Evolutionary conservation across 2,797 vertebrate species (phyloP), one percentile per base, ranked within the genome.

Genomic region (Micrastur ruficollis): DNA sequence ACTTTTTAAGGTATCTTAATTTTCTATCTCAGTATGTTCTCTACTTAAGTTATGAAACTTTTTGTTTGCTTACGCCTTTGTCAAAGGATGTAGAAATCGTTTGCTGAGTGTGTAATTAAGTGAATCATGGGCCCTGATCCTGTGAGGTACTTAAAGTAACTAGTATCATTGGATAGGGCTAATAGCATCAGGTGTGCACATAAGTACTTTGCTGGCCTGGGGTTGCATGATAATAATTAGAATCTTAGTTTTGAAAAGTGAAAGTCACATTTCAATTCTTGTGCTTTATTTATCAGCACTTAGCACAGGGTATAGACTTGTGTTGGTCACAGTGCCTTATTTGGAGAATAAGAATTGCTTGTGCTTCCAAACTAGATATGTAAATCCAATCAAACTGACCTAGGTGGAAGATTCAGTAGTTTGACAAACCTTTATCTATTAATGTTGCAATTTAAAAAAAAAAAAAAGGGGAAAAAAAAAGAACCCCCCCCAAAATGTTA

Each of bases 31-130:
- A 52, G 1, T 88, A 21, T 76, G 62, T 70, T 73, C 50, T 86
- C 46, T 66, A 0, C 34, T 44, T 72, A 55, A 89, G 47, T 95
- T 82, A 76, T 58, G 83, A 86, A 95, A 95, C 58, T 62, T 81
- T 79, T 4, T 73, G n/a, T 90, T 75, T 93, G 76, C 80, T 94
- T 86, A 76, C 2, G 0, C 59, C 47, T 55, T 80, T 90, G 90
- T 94, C 73, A 55, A 61, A 93, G 76, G 83, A 84, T 89, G 91
- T 95, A 94, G 96, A 91, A 97, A 91, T 84, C 86, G n/a, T 76
- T 89, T 34, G 20, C 27, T 26, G 73, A 81, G 50, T 76, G 26
- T 90, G 31, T 95, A 95, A 96, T 96, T 95, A 95, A 79, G 40
- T 95, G 76, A 97, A 81, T 94, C 83, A 93, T 27, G 42, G 70